A percentile compares a stretch with the other conserved stretches of the same genome.
These are phyloP conservation scores for Nesidiocoris tenuis DNA, from an alignment of 2,888 invertebrate genomes.

Conservation along the genomic window DNA sequence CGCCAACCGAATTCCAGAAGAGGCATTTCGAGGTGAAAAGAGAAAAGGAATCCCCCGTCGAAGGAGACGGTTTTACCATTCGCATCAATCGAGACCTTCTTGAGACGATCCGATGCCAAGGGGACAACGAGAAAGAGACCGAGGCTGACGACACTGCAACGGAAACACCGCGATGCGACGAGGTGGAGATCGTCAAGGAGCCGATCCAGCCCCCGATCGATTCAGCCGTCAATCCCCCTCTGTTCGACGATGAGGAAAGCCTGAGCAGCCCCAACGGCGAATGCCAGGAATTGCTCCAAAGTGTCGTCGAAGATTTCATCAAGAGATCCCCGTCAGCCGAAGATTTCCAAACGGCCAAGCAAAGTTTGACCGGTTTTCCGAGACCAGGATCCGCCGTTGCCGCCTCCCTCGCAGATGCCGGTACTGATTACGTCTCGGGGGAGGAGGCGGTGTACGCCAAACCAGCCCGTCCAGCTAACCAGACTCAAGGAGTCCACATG, in stretches of 20 bases:
- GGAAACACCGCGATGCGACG: neutral
- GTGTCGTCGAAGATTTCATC: constrained; percentile 26
- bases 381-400: neutral
- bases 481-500: neutral
- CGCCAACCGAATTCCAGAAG: neutral
- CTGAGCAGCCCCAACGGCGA: constrained; percentile 14
- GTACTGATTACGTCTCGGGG: neutral
- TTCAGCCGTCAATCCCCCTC: neutral
- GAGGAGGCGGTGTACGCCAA: neutral
- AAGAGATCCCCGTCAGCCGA: constrained; percentile 1
- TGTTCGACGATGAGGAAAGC: constrained; percentile 32
- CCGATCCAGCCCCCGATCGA: neutral
- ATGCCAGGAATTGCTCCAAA: constrained; percentile 17
- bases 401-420: neutral
- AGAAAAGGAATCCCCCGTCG: constrained; percentile 7
- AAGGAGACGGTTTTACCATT: constrained; percentile 18
- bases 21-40: constrained; percentile 3
- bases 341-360: neutral
- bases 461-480: neutral
- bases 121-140: neutral
- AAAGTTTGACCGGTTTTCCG: neutral
- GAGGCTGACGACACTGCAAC: neutral
- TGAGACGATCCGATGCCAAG: neutral
- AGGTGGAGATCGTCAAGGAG: neutral
- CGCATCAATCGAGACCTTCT: constrained; percentile 23